phyloP scores from a whole-genome alignment of 1,140 invertebrate genomes.

The Caenorhabditis latens region DNA sequence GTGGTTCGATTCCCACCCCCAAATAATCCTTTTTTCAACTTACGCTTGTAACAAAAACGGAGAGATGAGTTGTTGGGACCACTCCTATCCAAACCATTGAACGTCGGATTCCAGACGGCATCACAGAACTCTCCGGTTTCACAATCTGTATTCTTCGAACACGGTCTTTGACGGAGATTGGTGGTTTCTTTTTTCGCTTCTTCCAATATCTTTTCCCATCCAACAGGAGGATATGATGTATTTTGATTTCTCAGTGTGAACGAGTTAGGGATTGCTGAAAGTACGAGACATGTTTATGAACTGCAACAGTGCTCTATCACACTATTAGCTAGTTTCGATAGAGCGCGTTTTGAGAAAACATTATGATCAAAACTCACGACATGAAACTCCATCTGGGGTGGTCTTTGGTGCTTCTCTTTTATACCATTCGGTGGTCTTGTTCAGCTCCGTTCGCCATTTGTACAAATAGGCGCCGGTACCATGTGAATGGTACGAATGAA shows the following conservation, averaged over 20 bases:
- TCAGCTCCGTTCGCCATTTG: too few relatives aligned
- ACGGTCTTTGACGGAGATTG: background rate
- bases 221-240: background rate
- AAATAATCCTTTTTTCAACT: too few relatives aligned
- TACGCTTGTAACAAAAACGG: background rate
- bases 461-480: too few relatives aligned
- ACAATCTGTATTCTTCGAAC: background rate
- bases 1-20: too few relatives aligned
- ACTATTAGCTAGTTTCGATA: too few relatives aligned
- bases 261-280: constrained; percentile 21
- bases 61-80: background rate
- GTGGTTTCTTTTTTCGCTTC: background rate
- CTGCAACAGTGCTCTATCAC: background rate
- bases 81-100: background rate
- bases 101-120: background rate
- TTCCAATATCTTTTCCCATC: background rate
- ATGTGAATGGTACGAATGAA: too few relatives aligned
- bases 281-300: background rate
- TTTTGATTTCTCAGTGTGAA: background rate
- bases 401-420: too few relatives aligned
- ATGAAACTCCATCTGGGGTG: too few relatives aligned
- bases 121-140: constrained; percentile 3
- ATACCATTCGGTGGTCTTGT: too few relatives aligned
- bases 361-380: too few relatives aligned
- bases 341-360: too few relatives aligned